Percentiles rank a stretch among this genome's conserved stretches.
phyloP scores from a whole-genome alignment of 2,113 vertebrate genomes.

The Cyanocitta stelleri region DNA sequence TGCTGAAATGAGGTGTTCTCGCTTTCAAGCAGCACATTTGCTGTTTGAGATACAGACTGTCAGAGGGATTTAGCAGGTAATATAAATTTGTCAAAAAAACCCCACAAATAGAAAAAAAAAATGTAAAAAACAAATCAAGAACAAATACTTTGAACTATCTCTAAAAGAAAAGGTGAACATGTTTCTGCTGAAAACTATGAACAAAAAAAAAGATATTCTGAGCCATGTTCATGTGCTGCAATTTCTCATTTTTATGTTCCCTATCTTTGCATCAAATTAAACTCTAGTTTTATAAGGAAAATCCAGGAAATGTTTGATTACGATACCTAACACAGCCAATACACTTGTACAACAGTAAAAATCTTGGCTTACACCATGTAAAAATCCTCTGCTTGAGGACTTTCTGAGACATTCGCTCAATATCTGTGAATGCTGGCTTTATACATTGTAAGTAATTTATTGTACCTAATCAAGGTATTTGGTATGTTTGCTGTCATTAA shows the following conservation, averaged over 20 bases:
- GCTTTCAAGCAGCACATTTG: neutral
- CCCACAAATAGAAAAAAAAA: neutral
- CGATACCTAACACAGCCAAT: neutral
- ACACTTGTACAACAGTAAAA: neutral
- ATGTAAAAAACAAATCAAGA: neutral
- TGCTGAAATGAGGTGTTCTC: neutral
- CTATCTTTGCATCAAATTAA: neutral
- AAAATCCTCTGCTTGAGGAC: neutral
- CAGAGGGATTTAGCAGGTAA: neutral
- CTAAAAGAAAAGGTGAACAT: neutral
- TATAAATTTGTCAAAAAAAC: neutral
- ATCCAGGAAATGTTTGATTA: neutral
- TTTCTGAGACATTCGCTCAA: neutral
- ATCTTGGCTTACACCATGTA: rapidly evolving
- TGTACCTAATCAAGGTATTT: neutral
- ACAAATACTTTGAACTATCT: neutral
- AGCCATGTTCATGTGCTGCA: neutral
- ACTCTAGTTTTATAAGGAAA: neutral
- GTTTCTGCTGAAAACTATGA: neutral
- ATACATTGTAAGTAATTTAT: neutral
- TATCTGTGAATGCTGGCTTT: rapidly evolving
- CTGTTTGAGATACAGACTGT: neutral
- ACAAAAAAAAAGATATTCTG: neutral
- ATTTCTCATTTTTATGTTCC: neutral
- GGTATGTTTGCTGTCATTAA: neutral